Conservation (phyloP, 2,888 invertebrate genomes). For the Pseudeuparius sepicola region DNA sequence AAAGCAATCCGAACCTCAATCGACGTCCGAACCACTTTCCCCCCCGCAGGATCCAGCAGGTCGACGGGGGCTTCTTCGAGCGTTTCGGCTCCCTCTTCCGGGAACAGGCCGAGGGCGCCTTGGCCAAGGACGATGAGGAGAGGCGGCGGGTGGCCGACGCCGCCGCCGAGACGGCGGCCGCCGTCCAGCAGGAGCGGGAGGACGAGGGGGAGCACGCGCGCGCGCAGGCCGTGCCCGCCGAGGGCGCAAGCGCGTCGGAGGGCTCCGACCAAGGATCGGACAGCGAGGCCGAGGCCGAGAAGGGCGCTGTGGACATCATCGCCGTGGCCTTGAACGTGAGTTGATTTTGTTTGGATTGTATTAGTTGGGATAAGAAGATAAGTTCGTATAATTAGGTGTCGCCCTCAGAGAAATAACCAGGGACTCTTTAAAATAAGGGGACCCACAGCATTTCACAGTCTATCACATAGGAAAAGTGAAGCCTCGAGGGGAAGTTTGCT, state of each 20-base stretch:
- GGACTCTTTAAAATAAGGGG: too few relatives aligned
- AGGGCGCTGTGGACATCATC: conserved; percentile 52
- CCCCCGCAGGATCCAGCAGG: conserved; percentile 55
- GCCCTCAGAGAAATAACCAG: too few relatives aligned
- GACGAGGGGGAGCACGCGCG: conserved; percentile 21
- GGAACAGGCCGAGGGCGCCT: conserved; percentile 51
- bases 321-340: conserved; percentile 70
- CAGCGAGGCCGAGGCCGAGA: conserved; percentile 54
- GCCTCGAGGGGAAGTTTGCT: too few relatives aligned
- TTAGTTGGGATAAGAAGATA: too few relatives aligned
- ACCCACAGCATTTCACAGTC: too few relatives aligned
- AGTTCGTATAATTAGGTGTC: too few relatives aligned
- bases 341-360: too few relatives aligned
- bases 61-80: conserved; percentile 77
- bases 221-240: conserved; percentile 11
- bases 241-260: conserved; percentile 17
- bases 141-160: conserved; percentile 34
- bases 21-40: too few relatives aligned
- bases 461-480: too few relatives aligned
- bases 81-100: conserved; percentile 66
- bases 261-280: conserved; percentile 35
- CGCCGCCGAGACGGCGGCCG: conserved; percentile 29
- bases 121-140: conserved; percentile 41
- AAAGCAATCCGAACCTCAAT: too few relatives aligned
- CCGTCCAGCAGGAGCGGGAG: conserved; percentile 23